Evolutionary conservation across 1,140 invertebrate species (phyloP).

Genomic region (Pissodes strobi): DNA sequence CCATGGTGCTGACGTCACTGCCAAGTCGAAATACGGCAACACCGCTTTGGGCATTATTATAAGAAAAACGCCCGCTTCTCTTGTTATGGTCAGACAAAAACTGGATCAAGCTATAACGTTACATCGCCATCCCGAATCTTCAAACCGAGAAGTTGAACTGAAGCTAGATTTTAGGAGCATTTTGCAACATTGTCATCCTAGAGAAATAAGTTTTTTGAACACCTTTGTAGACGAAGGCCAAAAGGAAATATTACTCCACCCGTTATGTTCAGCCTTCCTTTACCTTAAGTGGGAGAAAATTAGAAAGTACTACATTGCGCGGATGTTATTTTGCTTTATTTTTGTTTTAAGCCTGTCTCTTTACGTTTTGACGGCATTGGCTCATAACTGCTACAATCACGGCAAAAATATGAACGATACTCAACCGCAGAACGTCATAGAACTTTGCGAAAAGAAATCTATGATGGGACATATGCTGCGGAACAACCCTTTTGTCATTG

Average conservation of each 20-base stretch:
- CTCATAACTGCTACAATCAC: constrained; percentile 78
- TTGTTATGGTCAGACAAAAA: constrained; percentile 76
- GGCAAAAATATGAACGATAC: constrained; percentile 71
- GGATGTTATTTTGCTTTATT: constrained; percentile 77
- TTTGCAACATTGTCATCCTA: constrained; percentile 75
- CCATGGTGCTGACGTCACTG: constrained; percentile 82
- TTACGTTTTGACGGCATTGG: constrained; percentile 75
- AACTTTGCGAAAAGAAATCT: constrained; percentile 74
- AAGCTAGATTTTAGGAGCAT: constrained; percentile 79
- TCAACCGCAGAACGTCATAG: constrained; percentile 62
- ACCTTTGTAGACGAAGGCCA: constrained; percentile 83
- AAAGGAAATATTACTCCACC: constrained; percentile 80
- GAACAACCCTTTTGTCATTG: constrained; percentile 72
- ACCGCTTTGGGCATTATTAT: constrained; percentile 81
- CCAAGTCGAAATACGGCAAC: constrained; percentile 80
- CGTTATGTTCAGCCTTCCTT: constrained; percentile 80
- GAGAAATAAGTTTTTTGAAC: constrained; percentile 80
- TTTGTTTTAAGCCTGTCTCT: constrained; percentile 78
- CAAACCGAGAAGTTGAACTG: constrained; percentile 74
- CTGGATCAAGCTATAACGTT: constrained; percentile 77
- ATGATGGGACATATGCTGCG: constrained; percentile 72
- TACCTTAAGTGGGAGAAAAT: constrained; percentile 89
- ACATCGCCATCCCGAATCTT: constrained; percentile 75
- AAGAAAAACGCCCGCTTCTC: constrained; percentile 78
- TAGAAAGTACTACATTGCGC: constrained; percentile 81